Evolutionary conservation across 2,797 vertebrate species (phyloP), one percentile per base, ranked within the genome.

Genomic region (Cuculus canorus): DNA sequence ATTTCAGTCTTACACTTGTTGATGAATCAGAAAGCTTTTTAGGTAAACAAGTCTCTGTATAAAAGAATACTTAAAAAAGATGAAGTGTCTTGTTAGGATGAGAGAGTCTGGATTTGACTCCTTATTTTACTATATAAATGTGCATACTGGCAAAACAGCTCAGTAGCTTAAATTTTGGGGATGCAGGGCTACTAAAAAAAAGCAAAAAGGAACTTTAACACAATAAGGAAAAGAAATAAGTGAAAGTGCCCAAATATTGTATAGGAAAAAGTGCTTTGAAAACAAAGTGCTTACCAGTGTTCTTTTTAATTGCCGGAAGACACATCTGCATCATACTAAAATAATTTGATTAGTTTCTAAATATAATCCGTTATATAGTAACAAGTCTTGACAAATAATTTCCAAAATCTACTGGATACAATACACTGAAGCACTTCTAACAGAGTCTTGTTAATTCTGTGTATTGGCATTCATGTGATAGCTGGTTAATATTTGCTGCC

Each of bases 401-500:
- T 86, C 17, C n/a, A 48, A 80, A 83, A 65, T 80, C n/a, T 78
- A 33, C 24, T 28, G 48, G 37, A 50, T 37, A 48, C 11, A 22
- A 19, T 11, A 50, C 39, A 69, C 17, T 33, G 78, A 37, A 80
- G 11, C 47, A 64, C 50, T 88, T 17, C 30, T 33, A 30, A 72
- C 13, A 15, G 43, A 85, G 10, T 48, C 12, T 50, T 50, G 7
- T 90, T 85, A 52, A 60, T 87, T 90, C 66, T 68, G 8, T 90
- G 27, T 32, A 48, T 87, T 69, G n/a, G 15, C 30, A 75, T 76
- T 91, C 50, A 41, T 66, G 35, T 45, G 35, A 43, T 85, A 92
- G 86, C 79, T 91, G 78, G 95, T 97, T 98, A 97, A 98, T 96
- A 97, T 98, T 96, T 98, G 98, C 98, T 98, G 98, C 98, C 98